phyloP scores from a whole-genome alignment of 2,113 vertebrate genomes.

The Muscicapa adusta region DNA sequence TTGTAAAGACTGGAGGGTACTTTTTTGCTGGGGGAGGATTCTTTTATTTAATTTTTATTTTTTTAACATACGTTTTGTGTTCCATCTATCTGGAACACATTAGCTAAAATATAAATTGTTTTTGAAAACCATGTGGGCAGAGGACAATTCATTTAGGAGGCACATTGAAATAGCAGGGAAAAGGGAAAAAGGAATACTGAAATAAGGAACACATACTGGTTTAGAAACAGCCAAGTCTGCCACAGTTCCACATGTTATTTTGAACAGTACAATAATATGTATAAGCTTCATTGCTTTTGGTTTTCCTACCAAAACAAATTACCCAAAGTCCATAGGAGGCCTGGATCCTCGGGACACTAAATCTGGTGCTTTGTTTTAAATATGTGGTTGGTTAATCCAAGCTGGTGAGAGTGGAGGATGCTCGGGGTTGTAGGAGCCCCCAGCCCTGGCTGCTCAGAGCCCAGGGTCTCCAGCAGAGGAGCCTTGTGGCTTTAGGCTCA shows the following conservation, averaged over 20 bases:
- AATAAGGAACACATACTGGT: background rate
- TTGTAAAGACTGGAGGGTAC: background rate
- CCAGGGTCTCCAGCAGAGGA: background rate
- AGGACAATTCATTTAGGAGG: background rate
- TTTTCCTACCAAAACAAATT: background rate
- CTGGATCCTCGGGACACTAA: background rate
- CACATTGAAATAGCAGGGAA: background rate
- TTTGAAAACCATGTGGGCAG: constrained; percentile 68
- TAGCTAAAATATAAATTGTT: constrained; percentile 78
- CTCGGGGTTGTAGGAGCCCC: fast-evolving
- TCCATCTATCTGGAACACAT: constrained; percentile 73
- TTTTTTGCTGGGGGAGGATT: background rate
- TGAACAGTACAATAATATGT: background rate
- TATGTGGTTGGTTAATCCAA: background rate
- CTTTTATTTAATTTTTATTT: background rate
- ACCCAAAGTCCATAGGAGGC: background rate
- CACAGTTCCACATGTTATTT: background rate
- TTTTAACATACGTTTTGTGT: background rate
- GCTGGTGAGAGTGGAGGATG: background rate
- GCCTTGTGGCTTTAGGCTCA: background rate
- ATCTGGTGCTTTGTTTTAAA: background rate
- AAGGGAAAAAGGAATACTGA: background rate
- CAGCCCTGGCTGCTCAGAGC: background rate
- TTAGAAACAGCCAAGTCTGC: background rate
- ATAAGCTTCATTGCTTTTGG: background rate